phyloP scores from a whole-genome alignment of 2,888 invertebrate genomes.

The Callimorpha dominula region DNA sequence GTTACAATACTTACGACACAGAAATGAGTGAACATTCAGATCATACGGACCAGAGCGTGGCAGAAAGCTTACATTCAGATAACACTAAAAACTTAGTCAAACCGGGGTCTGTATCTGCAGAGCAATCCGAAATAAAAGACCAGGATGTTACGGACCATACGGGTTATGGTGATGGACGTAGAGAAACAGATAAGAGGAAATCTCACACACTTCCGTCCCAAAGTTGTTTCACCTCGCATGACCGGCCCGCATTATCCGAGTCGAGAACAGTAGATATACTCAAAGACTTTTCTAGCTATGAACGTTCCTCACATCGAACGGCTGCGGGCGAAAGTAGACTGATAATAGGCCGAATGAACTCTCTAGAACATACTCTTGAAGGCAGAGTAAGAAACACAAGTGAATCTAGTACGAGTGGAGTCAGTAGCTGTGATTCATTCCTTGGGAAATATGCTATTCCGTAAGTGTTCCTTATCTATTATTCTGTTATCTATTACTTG shows the following conservation, averaged over 20 bases:
- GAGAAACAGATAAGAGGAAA: conserved; percentile 75
- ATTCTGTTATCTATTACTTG: not conserved
- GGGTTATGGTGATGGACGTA: conserved; percentile 53
- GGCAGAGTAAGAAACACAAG: conserved; percentile 82
- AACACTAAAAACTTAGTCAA: conserved; percentile 61
- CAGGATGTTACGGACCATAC: conserved; percentile 74
- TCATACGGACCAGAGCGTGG: conserved; percentile 80
- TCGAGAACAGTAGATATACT: conserved; percentile 89
- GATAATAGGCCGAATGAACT: conserved; percentile 74
- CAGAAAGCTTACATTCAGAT: conserved; percentile 78
- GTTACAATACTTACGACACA: conserved; percentile 70
- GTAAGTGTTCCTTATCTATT: conserved; percentile 68
- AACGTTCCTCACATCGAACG: conserved; percentile 66
- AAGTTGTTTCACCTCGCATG: conserved; percentile 85
- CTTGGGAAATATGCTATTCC: conserved; percentile 87
- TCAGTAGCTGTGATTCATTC: conserved; percentile 93
- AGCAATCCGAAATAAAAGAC: conserved; percentile 58
- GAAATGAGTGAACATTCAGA: conserved; percentile 82
- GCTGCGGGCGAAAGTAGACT: conserved; percentile 67
- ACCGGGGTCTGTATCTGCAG: conserved; percentile 54
- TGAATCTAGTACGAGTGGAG: conserved; percentile 94
- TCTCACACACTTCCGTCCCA: conserved; percentile 87
- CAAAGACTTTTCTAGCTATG: conserved; percentile 73
- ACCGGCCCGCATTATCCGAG: conserved; percentile 89
- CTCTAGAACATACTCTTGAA: conserved; percentile 77